Evolutionary conservation across 1,140 invertebrate genomes (phyloP).

Genomic region (Charaxes varanes): DNA sequence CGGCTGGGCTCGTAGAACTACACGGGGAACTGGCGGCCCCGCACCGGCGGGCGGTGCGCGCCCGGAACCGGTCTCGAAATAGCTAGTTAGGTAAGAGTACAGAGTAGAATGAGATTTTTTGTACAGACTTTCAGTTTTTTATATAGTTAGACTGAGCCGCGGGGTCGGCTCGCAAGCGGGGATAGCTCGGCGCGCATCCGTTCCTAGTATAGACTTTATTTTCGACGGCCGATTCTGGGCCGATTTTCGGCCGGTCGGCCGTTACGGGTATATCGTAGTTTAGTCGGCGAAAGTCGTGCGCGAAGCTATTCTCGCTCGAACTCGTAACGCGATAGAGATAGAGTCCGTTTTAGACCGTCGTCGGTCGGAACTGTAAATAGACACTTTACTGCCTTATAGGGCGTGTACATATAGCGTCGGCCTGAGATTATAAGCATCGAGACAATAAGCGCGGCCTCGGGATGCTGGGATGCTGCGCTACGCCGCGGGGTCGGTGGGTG

Average conservation of each 20-base stretch:
- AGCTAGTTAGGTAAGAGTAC: slow-evolving; percentile 18
- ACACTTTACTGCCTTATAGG: slow-evolving; percentile 16
- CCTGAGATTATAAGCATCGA: slow-evolving; percentile 38
- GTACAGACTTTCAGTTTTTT: slow-evolving; percentile 10
- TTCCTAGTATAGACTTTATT: slow-evolving; percentile 65
- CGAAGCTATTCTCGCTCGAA: slow-evolving; percentile 45
- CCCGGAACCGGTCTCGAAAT: slow-evolving; percentile 2
- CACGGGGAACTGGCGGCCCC: slow-evolving; percentile 52
- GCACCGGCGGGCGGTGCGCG: background rate
- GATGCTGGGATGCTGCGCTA: too few relatives aligned
- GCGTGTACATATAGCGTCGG: slow-evolving; percentile 39
- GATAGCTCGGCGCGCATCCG: slow-evolving; percentile 48
- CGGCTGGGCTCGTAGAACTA: slow-evolving; percentile 30
- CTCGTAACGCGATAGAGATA: slow-evolving; percentile 10
- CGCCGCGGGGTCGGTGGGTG: slow-evolving; percentile 1
- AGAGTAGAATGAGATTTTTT: slow-evolving; percentile 17
- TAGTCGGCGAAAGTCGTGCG: slow-evolving; percentile 25
- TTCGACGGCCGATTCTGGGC: slow-evolving; percentile 50
- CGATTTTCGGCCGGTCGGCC: slow-evolving; percentile 47
- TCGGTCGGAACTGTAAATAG: slow-evolving; percentile 29
- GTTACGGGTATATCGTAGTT: slow-evolving; percentile 49
- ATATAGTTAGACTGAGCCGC: slow-evolving; percentile 2
- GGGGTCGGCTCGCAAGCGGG: slow-evolving; percentile 31
- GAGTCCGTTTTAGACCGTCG: slow-evolving; percentile 6
- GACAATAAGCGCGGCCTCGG: too few relatives aligned